These are phyloP conservation scores for Patella pellucida DNA, from an alignment of 2,888 invertebrate species.

Conservation along the genomic window DNA sequence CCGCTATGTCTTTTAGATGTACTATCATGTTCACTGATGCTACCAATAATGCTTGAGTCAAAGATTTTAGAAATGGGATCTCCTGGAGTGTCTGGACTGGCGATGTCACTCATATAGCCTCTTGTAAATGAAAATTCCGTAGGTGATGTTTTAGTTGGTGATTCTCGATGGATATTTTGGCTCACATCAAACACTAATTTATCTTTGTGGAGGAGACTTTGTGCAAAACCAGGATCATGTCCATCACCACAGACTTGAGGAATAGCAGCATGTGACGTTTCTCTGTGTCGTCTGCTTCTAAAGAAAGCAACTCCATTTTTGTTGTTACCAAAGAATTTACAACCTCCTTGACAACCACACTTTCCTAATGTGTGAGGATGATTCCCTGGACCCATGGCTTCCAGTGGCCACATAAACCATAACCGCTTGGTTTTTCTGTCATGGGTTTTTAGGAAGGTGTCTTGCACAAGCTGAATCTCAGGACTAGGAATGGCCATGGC, in stretches of 20 bases:
- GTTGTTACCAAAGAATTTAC: slow-evolving; percentile 93
- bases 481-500: slow-evolving; percentile 77
- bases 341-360: slow-evolving; percentile 97
- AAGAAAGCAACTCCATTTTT: slow-evolving; percentile 90
- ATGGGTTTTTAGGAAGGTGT: slow-evolving; percentile 72
- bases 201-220: slow-evolving; percentile 90
- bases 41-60: slow-evolving; percentile 13
- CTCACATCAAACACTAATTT: slow-evolving; percentile 90
- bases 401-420: slow-evolving; percentile 93
- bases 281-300: slow-evolving; percentile 75
- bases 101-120: slow-evolving; percentile 62
- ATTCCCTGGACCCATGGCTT: slow-evolving; percentile 62
- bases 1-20: slow-evolving; percentile 1
- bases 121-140: slow-evolving; percentile 59
- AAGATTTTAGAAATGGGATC: slow-evolving; percentile 30
- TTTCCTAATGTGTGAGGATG: slow-evolving; percentile 71
- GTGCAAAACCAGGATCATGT: slow-evolving; percentile 89
- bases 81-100: slow-evolving; percentile 53
- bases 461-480: slow-evolving; percentile 65
- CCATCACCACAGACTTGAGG: slow-evolving; percentile 60
- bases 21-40: neutral
- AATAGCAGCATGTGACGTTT: slow-evolving; percentile 52
- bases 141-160: slow-evolving; percentile 19
- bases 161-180: slow-evolving; percentile 79
- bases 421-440: slow-evolving; percentile 88